Base-by-base conservation (phyloP, 1,140 invertebrate species). In the Episyrphus balteatus region DNA sequence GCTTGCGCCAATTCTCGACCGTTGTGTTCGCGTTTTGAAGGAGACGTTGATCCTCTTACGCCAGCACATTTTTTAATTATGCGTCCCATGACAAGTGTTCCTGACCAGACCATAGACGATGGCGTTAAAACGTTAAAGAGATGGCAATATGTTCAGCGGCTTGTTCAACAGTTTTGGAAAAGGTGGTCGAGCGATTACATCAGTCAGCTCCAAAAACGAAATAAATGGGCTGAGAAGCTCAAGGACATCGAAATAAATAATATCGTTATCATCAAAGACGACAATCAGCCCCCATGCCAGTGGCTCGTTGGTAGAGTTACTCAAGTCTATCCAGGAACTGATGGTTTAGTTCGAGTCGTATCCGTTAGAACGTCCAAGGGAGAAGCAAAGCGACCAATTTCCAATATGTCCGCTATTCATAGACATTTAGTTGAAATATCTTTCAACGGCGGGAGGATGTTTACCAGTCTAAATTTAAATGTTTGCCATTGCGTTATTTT, bases 61-160 rank as follows among this genome's bases (percentile, higher is more conserved):
- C 59, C 63, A 51, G 62, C 55, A 17, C 60, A 68, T 52, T 69
- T 70, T 47, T 45, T 69, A 10, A 57, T 64, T 42, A 5, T 37
- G 13, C 36, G 36, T 37, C 3, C 36, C 13, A 37, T 37, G 21
- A 26, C 21, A 26, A 26, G 21, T 26, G 21, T 26, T 26, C 21
- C 21, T 26, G 21, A 8, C 21, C 21, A 26, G 21, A 3, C 21
- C 21, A 26, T 26, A 26, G 21, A 26, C 3, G 21, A 26, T 26
- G 21, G 21, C 3, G 21, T 26, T 5, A 26, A 26, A 26, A 26
- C 21, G 21, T 26, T 26, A 26, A 26, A 26, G 21, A 26, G 21
- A 26, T 26, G 21, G 21, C 21, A 26, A 8, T 26, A 26, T 26
- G 21, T 26, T 26, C 21, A 26, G 21, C 21, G 21, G 8, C 21